Evolutionary conservation across 2,113 vertebrate genomes (phyloP), one percentile per base, ranked within the genome.

Genomic region (Aegotheles bennettii): DNA sequence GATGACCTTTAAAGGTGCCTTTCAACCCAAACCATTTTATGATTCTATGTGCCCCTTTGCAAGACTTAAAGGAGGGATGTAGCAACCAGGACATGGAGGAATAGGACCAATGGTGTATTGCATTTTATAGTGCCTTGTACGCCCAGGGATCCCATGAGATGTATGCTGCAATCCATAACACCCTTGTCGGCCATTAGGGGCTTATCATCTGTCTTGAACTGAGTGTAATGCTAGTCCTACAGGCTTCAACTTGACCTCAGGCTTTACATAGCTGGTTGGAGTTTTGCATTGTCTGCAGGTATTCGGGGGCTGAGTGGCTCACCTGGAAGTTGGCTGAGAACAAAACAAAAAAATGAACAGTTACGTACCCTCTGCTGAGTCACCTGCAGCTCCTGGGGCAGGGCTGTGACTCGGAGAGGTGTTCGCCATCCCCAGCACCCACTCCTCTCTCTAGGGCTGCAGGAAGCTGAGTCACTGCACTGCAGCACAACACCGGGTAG

Each of bases 401-500:
- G 42, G 40, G 9, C 65, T 2, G 2, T 56, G 71, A 43, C 36
- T 85, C 70, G 24, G 31, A 42, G 51, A 61, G 26, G 21, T 1
- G 3, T 18, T 70, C 0, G 0, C 6, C 3, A 6, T 45, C 25
- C 50, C 63, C 68, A 59, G 36, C 21, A 79, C 7, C 7, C 0
- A 0, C n/a, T 56, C 20, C 28, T 35, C 18, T 43, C 53, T 80
- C 13, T 24, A 60, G 16, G n/a, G 19, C 13, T 60, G 26, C 20
- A 14, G 9, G 9, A 24, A 31, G 13, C 57, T 56, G 84, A 87
- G 67, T 54, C 42, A 26, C 9, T 19, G 38, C 8, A 6, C 28
- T 73, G 35, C 67, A 88, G 63, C 23, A 19, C 40, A 83, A 80
- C 5, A 3, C 23, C 5, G 6, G 5, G 19, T 16, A 57, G 3